Evolutionary conservation across 2,113 vertebrate genomes (phyloP).

Genomic region (Tor tambroides): DNA sequence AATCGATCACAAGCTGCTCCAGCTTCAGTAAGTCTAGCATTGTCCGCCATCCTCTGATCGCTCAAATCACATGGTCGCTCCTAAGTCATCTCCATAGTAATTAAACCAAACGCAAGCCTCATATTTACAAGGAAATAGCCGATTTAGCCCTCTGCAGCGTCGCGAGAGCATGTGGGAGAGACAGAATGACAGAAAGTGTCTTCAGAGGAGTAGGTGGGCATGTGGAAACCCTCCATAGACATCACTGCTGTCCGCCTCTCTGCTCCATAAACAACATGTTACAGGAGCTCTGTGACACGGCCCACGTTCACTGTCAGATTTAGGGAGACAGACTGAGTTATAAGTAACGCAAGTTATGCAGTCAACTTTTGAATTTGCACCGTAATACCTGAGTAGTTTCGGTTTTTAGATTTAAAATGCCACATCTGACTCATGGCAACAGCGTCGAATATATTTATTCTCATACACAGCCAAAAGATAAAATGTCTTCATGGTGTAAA

Average conservation of each 20-base stretch:
- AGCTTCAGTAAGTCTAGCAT: slow-evolving; percentile 33
- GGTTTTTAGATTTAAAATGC: not conserved
- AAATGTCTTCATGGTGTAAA: not conserved
- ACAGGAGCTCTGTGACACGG: not conserved
- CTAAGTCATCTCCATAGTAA: slow-evolving; percentile 41
- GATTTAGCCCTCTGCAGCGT: slow-evolving; percentile 50
- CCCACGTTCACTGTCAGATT: not conserved
- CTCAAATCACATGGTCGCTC: slow-evolving; percentile 48
- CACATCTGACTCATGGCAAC: not conserved
- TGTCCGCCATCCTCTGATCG: slow-evolving; percentile 39
- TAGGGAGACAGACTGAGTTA: not conserved
- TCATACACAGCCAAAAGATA: too few species aligned
- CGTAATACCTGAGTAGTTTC: too few species aligned
- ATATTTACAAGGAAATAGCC: slow-evolving; percentile 52
- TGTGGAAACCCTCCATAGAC: slow-evolving; percentile 37
- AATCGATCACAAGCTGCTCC: slow-evolving; percentile 40
- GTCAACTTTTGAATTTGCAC: not conserved
- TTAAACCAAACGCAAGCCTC: slow-evolving; percentile 42
- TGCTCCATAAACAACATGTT: not conserved
- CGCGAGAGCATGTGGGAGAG: slow-evolving; percentile 16
- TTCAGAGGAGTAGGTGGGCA: slow-evolving; percentile 16
- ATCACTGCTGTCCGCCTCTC: slow-evolving; percentile 32
- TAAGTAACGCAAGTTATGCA: not conserved
- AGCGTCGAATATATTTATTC: not conserved
- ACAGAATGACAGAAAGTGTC: slow-evolving; percentile 28